These are phyloP conservation scores for Zeuzera pyrina DNA, from an alignment of 2,888 invertebrate genomes.

Conservation along the genomic window DNA sequence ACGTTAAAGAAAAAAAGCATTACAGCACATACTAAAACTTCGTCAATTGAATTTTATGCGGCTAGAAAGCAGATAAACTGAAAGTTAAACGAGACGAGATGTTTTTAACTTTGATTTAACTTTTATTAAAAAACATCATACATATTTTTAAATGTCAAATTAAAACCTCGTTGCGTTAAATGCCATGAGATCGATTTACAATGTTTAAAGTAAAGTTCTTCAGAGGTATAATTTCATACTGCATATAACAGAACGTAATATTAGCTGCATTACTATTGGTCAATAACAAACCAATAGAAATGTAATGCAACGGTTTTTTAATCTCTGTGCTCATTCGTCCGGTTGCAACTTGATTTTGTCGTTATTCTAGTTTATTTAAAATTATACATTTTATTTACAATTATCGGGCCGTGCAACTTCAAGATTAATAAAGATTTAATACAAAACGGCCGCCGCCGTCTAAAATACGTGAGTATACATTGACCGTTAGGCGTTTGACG, in stretches of 20 bases:
- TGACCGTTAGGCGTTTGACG: constrained; percentile 34
- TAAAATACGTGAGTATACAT: constrained; percentile 43
- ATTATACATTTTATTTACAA: constrained; percentile 29
- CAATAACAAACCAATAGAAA: constrained; percentile 37
- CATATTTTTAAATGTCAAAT: too few species aligned
- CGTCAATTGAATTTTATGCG: too few species aligned
- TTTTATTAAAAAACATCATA: too few species aligned
- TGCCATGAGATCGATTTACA: too few species aligned
- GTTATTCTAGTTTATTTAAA: constrained; percentile 35
- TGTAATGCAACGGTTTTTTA: constrained; percentile 63
- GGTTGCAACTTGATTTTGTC: constrained; percentile 46
- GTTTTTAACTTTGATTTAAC: too few species aligned
- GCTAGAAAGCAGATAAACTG: too few species aligned
- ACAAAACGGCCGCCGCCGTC: constrained; percentile 50
- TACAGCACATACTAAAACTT: too few species aligned
- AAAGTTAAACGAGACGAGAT: too few species aligned
- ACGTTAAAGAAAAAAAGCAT: too few species aligned
- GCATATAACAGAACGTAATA: constrained; percentile 27
- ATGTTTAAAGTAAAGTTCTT: too few species aligned
- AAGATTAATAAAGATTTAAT: constrained; percentile 28
- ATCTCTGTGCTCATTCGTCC: constrained; percentile 39
- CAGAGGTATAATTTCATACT: constrained; percentile 5
- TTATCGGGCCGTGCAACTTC: constrained; percentile 30
- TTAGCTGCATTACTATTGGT: constrained; percentile 33
- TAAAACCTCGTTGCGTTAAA: too few species aligned